Base-by-base conservation (phyloP, 2,113 vertebrate genomes). In the Lichenostomus cassidix region DNA sequence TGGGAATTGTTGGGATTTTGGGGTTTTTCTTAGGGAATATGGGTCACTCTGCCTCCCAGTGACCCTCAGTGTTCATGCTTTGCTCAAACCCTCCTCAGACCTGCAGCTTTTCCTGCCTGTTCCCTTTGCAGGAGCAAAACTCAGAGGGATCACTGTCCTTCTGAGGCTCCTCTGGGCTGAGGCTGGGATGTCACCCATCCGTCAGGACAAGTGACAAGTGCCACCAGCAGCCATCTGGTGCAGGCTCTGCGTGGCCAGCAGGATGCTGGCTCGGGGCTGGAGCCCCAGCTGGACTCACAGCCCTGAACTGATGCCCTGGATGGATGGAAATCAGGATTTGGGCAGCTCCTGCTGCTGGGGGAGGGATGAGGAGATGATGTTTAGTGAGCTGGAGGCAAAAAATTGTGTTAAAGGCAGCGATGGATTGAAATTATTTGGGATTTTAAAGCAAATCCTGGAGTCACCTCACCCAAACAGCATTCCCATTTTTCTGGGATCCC, bases 141-240 rank as follows among this genome's bases (percentile, higher is more conserved):
- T 12, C 1, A 8, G 64, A 35, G 35, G 29, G 21, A 18, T 24
- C 1, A 0, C 35, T 62, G 1, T 62, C 21, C 74, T 39, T 44
- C 50, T 59, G 41, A 92, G 31, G 2, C 3, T 21, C 27, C 41
- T 29, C 41, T 44, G 59, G 82, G 35, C 33, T 56, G 79, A 37
- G 74, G 60, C 31, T 73, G 63, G 59, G 87, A 55, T 89, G 77
- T 62, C 78, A 77, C 91, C 74, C 74, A 16, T 33, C 82, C 1
- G 0, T 42, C 58, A 89, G 58, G 18, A 39, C 15, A 2, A 63
- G 71, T 59, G 53, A 50, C 69, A 90, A 28, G 46, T 85, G 7
- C 65, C 82, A 79, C 55, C 79, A 83, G 79, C 65, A 90, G 67
- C 83, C 89, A 77, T 83, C 79, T 92, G 93, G 35, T 86, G 59